A percentile compares a stretch with the other conserved stretches of the same genome.
Conservation (phyloP, 2,113 vertebrate genomes). For the Porphyrio hochstetteri region DNA sequence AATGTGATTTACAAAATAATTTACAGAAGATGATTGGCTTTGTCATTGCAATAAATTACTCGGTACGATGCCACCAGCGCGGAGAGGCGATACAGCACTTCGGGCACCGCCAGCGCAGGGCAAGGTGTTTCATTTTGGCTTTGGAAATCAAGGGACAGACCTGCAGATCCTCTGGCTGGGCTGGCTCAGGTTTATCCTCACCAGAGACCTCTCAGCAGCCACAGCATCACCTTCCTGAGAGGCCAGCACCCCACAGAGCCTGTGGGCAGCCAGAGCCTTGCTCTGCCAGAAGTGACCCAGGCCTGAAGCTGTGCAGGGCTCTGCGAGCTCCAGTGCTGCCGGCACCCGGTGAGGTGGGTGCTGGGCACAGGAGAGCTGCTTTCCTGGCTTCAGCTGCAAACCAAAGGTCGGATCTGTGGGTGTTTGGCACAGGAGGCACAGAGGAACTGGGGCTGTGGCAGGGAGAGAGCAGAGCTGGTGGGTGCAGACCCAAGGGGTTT, state of each 20-base stretch:
- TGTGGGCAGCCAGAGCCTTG: background rate
- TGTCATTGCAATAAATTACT: slow-evolving; percentile 69
- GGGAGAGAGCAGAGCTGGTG: background rate
- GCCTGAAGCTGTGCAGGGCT: background rate
- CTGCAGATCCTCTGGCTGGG: background rate
- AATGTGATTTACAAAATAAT: slow-evolving; percentile 72
- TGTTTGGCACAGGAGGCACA: background rate
- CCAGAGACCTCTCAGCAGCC: background rate
- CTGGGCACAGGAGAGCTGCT: background rate
- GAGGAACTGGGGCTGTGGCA: background rate
- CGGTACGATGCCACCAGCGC: background rate
- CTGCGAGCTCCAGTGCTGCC: background rate
- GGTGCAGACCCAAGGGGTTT: background rate
- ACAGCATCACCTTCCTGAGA: background rate
- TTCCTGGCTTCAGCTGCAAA: slow-evolving; percentile 7
- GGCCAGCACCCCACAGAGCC: background rate
- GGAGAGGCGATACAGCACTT: background rate
- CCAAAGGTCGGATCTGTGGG: background rate
- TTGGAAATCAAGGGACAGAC: background rate
- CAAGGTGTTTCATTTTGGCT: background rate
- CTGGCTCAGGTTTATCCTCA: background rate
- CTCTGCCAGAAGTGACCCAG: background rate
- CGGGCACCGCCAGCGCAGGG: background rate
- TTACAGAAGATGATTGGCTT: slow-evolving; percentile 56
- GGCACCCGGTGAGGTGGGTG: fast-evolving